Evolutionary conservation across 2,113 vertebrate species (phyloP).

Genomic region (Emydocephalus ijimae): DNA sequence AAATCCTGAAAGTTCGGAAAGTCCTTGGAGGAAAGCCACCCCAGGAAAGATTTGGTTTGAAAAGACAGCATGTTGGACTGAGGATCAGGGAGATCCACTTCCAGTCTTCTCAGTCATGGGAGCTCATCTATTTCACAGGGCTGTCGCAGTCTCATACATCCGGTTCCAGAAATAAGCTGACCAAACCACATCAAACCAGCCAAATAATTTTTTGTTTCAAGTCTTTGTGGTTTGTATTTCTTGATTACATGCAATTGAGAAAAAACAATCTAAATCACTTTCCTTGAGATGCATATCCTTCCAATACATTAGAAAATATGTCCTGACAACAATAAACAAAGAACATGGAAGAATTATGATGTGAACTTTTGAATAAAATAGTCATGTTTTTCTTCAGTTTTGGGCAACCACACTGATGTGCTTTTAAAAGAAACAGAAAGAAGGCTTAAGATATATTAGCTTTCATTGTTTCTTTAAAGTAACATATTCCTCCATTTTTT

Average conservation of each 20-base stretch:
- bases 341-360: background rate
- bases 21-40: constrained; percentile 10
- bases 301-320: background rate
- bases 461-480: background rate
- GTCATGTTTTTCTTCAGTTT: background rate
- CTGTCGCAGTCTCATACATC: background rate
- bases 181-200: background rate
- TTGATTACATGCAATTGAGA: background rate
- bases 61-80: background rate
- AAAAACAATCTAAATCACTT: background rate
- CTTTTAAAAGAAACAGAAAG: background rate
- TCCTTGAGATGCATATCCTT: background rate
- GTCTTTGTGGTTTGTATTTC: background rate
- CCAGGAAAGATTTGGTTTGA: background rate
- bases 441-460: background rate
- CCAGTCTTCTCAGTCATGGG: background rate
- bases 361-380: background rate
- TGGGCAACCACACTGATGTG: background rate
- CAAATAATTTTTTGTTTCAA: background rate
- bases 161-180: background rate
- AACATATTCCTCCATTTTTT: background rate
- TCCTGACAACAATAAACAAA: background rate
- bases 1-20: background rate
- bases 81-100: background rate
- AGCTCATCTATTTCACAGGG: background rate